Percentiles rank a stretch among this genome's conserved stretches.
Conservation (phyloP, 2,797 vertebrate genomes). For the Sternarchorhynchus goeldii region DNA sequence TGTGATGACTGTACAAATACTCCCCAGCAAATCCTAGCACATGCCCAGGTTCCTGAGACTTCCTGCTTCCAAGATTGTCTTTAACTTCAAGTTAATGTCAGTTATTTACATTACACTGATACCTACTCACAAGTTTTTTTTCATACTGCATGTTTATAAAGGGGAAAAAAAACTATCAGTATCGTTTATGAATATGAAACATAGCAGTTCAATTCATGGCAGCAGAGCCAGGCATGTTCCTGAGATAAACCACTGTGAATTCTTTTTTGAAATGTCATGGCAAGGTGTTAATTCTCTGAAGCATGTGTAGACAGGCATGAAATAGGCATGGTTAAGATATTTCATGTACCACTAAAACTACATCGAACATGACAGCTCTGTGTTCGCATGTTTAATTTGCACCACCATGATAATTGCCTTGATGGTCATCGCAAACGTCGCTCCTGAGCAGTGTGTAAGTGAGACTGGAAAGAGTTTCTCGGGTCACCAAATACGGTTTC, state of each 20-base stretch:
- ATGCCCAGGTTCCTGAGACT: background rate
- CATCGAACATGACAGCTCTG: constrained; percentile 63
- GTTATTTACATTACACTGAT: too few relatives aligned
- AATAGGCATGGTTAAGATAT: constrained; percentile 71
- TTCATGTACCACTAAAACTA: constrained; percentile 68
- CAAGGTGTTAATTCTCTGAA: constrained; percentile 56
- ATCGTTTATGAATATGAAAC: background rate
- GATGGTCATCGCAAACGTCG: constrained; percentile 1
- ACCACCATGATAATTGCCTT: background rate
- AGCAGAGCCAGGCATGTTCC: constrained; percentile 56
- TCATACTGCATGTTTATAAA: background rate
- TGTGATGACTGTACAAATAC: background rate
- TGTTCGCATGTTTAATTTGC: constrained; percentile 49
- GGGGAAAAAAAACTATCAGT: too few relatives aligned
- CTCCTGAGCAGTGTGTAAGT: background rate
- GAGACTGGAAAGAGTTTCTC: constrained; percentile 29
- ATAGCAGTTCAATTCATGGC: constrained; percentile 50
- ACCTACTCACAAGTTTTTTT: background rate
- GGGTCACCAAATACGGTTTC: constrained; percentile 62
- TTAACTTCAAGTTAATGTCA: background rate
- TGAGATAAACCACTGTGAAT: constrained; percentile 65
- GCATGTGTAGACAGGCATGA: constrained; percentile 68
- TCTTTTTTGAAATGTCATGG: constrained; percentile 61
- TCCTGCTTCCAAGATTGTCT: background rate
- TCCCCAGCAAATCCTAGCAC: constrained; percentile 14